Evolutionary conservation across 2,888 invertebrate species (phyloP).

Genomic region (Sclerodermus sp.): DNA sequence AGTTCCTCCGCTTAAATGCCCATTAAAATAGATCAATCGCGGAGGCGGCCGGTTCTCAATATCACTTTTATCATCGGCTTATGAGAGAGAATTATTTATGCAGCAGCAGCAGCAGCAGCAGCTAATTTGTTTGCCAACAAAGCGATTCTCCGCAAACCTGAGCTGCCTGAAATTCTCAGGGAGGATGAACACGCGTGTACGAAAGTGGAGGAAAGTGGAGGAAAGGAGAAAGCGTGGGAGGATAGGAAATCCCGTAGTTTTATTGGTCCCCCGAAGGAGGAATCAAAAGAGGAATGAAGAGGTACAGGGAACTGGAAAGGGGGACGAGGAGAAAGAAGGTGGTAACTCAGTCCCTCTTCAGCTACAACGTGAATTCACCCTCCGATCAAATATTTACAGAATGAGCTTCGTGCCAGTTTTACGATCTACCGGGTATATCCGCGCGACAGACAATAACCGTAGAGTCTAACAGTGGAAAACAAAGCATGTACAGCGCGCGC

Average conservation of each 20-base stretch:
- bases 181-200: no score
- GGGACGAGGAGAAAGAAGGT: background rate
- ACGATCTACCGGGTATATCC: constrained; percentile 11
- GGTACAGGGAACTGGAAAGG: background rate
- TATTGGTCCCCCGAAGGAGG: background rate
- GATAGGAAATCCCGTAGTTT: constrained; percentile 5
- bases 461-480: background rate
- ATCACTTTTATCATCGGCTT: no score
- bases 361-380: no score
- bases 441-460: constrained; percentile 4
- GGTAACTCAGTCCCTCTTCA: background rate
- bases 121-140: no score
- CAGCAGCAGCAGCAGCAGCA: no score
- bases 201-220: no score
- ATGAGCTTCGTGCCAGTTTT: constrained; percentile 19
- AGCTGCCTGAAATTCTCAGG: no score
- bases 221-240: background rate
- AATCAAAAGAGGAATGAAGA: background rate
- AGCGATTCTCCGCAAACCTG: no score
- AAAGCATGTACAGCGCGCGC: background rate
- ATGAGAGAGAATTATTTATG: no score
- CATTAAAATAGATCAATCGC: no score
- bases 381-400: constrained; percentile 23
- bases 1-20: no score
- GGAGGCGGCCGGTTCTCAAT: no score